Evolutionary conservation across 2,797 vertebrate genomes (phyloP), one percentile per base, ranked within the genome.

Genomic region (Chelmon rostratus): DNA sequence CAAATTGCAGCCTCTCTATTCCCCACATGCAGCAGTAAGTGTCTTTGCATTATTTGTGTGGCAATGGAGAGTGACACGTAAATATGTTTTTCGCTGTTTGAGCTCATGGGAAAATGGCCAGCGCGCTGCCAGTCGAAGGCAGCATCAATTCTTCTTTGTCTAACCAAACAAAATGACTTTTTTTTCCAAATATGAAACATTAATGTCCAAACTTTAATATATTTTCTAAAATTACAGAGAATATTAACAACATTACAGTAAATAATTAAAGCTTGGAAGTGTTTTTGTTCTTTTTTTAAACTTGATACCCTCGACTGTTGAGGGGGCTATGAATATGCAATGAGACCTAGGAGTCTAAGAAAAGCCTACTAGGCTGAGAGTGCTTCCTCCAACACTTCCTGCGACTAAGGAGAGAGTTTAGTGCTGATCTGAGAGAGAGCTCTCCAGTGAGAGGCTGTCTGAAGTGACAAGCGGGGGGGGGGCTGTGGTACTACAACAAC

Each of bases 301-400:
- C 78, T 33, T 78, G 76, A 91, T 83, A 74, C 80, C 58, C 73
- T 86, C 16, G 5, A 70, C 83, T 65, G 58, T 78, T 63, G 77
- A 79, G 40, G 84, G 73, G 78, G 69, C 67, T 71, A 91, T 92
- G 89, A 94, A 94, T 93, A 93, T 91, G 87, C 90, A 90, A 92
- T 88, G 86, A 92, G 88, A 64, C 73, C 73, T 54, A 42, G 77
- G 74, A 91, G 72, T 84, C 72, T 88, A 85, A 88, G 87, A 90
- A 92, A 90, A 89, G 88, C 89, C 84, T 79, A 73, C 80, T 68
- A 79, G 81, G 70, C 89, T 86, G 73, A 88, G 83, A 90, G 88
- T 78, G 83, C 90, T 90, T 91, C 88, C 88, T 91, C 84, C 82
- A 83, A 91, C 93, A 92, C 92, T 91, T 92, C 89, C 90, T 91